Evolutionary conservation across 2,797 vertebrate species (phyloP).

Genomic region (Vipera latastei): DNA sequence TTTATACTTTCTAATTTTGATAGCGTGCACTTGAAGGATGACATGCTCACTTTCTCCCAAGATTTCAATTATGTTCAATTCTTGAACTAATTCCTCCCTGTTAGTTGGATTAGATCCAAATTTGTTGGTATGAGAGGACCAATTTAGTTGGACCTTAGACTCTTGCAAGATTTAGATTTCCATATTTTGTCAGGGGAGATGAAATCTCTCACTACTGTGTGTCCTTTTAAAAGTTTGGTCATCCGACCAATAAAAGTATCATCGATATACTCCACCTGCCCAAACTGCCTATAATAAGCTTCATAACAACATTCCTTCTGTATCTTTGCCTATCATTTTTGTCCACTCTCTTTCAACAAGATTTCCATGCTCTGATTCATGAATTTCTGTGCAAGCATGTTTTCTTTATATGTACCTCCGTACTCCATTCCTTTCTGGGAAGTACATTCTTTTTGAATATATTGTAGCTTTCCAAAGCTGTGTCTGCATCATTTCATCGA

Average conservation of each 20-base stretch:
- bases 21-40: not conserved
- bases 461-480: not conserved
- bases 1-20: not conserved
- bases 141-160: not conserved
- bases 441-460: not conserved
- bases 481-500: not conserved
- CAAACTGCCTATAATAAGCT: not conserved
- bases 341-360: not conserved
- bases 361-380: not conserved
- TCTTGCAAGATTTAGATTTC: not conserved
- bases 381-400: not conserved
- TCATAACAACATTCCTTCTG: not conserved
- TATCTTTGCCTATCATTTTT: not conserved
- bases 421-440: not conserved
- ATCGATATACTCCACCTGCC: not conserved
- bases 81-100: not conserved
- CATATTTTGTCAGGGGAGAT: not conserved
- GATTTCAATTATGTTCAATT: not conserved
- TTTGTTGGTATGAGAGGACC: not conserved
- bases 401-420: not conserved
- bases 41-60: not conserved
- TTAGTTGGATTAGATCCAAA: not conserved
- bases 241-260: not conserved
- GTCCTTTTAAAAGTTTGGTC: not conserved
- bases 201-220: not conserved